phyloP scores from a whole-genome alignment of 2,888 invertebrate genomes.

The Choreutis nemorana region DNA sequence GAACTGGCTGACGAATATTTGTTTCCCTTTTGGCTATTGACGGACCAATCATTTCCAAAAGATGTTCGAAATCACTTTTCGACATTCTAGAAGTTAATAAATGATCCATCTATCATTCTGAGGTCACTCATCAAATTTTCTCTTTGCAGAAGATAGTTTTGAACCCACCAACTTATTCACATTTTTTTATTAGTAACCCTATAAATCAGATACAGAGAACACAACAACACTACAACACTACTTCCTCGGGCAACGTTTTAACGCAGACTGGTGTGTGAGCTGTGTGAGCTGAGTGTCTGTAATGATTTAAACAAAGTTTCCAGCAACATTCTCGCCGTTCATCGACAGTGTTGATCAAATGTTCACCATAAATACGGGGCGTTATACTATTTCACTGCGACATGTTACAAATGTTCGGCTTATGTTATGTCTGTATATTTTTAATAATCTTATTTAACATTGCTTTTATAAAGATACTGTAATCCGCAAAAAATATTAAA shows the following conservation, averaged over 20 bases:
- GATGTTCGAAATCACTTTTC: slow-evolving; percentile 17
- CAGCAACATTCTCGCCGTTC: not conserved
- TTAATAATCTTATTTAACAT: too few relatives aligned
- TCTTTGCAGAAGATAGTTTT: slow-evolving; percentile 14
- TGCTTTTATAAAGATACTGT: too few relatives aligned
- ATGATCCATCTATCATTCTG: slow-evolving; percentile 14
- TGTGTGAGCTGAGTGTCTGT: not conserved
- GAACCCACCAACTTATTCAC: slow-evolving; percentile 12
- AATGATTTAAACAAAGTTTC: not conserved
- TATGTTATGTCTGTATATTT: too few relatives aligned
- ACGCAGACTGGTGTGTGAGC: not conserved
- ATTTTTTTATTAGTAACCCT: slow-evolving; percentile 12
- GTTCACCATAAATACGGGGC: not conserved
- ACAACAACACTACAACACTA: not conserved
- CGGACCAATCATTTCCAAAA: slow-evolving; percentile 15
- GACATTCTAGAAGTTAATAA: slow-evolving; percentile 16
- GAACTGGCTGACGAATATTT: slow-evolving; percentile 16
- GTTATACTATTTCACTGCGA: too few relatives aligned
- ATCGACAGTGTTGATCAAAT: not conserved
- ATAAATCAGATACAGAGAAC: slow-evolving; percentile 2
- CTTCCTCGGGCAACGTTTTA: not conserved
- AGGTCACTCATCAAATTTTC: slow-evolving; percentile 15
- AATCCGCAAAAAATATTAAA: too few relatives aligned
- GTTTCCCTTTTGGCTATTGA: slow-evolving; percentile 15
- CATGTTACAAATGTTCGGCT: too few relatives aligned